Evolutionary conservation across 2,888 invertebrate species (phyloP), one percentile per base, ranked within the genome.

Genomic region (Sarcophaga carnaria): DNA sequence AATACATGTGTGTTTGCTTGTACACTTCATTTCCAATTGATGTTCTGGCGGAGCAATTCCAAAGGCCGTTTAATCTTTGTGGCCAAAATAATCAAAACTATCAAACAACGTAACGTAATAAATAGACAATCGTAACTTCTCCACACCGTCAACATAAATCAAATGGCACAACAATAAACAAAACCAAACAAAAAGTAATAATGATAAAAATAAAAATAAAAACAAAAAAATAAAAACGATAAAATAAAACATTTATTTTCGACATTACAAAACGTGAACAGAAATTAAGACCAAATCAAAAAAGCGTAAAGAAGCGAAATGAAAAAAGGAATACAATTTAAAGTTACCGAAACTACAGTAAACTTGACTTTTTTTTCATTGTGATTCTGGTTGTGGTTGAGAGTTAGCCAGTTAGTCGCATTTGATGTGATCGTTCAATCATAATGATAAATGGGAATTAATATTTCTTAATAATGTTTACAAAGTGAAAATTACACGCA

Each of bases 391-490:
- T n/a, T 22, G 62, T 22, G n/a, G 62, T 69, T 45, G 37, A 70
- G 69, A 69, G 49, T 54, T 17, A 54, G 54, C 5, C 17, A 12
- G 54, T 54, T 17, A 54, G 54, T 27, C 67, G 88, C 89, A 89
- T 90, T 91, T 90, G 72, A 91, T 91, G 91, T 92, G 92, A 92
- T 92, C 92, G 90, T 91, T 92, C 92, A 92, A 92, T 92, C 92
- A 92, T 92, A 91, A 92, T 92, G 92, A 92, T 92, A 92, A 92
- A 92, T 92, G 92, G 90, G 91, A 91, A 92, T 92, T 91, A 92
- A 92, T 92, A 92, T 91, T 92, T 92, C 92, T 92, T 91, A 91
- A 92, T 91, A 91, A 91, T 92, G 92, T 91, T 92, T 92, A 92
- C 92, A 92, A 92, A 92, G 92, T 92, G 92, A 92, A 92, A 92